Evolutionary conservation across 2,888 invertebrate species (phyloP), one percentile per base, ranked within the genome.

Genomic region (Stenichneumon culpator): DNA sequence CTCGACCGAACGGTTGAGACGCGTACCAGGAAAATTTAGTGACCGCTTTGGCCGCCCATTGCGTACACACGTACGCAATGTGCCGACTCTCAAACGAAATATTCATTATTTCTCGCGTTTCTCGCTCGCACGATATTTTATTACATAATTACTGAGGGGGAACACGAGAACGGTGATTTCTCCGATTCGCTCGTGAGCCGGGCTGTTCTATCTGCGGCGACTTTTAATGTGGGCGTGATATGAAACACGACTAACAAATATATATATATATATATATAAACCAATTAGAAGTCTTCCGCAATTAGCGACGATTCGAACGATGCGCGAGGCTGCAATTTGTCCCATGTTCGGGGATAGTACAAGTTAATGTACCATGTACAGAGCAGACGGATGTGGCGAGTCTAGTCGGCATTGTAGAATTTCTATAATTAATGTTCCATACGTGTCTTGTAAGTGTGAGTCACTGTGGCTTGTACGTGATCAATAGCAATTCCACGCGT

Each of bases 371-470:
- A 22, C 57, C 57, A 25, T 57, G 22, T 19, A 19, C n/a, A 22
- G 9, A 2, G 36, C 9, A 14, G 57, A 57, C 57, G 57, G 11
- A 22, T 6, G 57, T 25, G 57, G 57, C 14, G 25, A 22, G 14
- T 57, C 22, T 57, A 22, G 57, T 57, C 6, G 14, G 16, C 44
- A 28, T 36, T 44, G 19, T 16, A 60, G 11, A 44, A 36, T 74
- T 81, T 70, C 84, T 84, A 84, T 81, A 81, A 81, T 81, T 81
- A 78, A 72, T 69, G 44, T 60, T 44, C 39, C 28, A 47, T 73
- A 77, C 60, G 78, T 47, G 73, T 77, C 73, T 74, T 73, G 81
- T 78, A 44, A 78, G 60, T 14, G 73, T 68, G 80, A 81, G 65
- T 81, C 77, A 84, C 68, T 68, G 9, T 73, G 5, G n/a, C 25